A percentile compares a stretch with the other conserved stretches of the same genome.
Evolutionary conservation across 1,140 invertebrate species (phyloP).

Genomic region (Aricia agestis): DNA sequence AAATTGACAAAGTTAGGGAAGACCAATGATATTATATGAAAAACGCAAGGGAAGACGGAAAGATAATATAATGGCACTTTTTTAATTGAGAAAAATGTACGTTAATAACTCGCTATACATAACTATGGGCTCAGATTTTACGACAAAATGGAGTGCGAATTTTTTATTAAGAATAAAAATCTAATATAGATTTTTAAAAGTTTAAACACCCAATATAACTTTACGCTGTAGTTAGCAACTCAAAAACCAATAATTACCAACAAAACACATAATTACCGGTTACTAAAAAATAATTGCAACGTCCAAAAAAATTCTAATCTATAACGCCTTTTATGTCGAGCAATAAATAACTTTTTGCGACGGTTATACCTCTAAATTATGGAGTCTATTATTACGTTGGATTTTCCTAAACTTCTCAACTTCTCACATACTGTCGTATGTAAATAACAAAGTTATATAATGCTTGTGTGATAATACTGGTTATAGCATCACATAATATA

Average conservation of each 20-base stretch:
- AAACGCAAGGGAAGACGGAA: no score
- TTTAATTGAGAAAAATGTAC: no score
- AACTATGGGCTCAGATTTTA: no score
- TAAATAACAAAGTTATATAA: not conserved
- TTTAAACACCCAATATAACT: not conserved
- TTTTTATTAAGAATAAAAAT: no score
- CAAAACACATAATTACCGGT: not conserved
- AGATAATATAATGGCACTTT: no score
- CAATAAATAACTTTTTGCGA: not conserved
- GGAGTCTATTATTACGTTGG: not conserved
- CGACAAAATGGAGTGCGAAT: no score
- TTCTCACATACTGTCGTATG: not conserved
- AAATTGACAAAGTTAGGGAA: no score
- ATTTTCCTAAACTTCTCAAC: not conserved
- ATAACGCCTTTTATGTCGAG: not conserved
- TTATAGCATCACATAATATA: not conserved
- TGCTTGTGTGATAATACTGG: not conserved
- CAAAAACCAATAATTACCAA: not conserved
- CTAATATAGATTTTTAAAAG: no score
- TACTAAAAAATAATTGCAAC: not conserved
- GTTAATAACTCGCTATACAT: no score
- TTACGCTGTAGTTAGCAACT: not conserved
- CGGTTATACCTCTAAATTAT: not conserved
- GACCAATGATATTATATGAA: no score
- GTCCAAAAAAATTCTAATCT: not conserved